Conservation (phyloP, 2,797 vertebrate species). For the Microcaecilia unicolor region DNA sequence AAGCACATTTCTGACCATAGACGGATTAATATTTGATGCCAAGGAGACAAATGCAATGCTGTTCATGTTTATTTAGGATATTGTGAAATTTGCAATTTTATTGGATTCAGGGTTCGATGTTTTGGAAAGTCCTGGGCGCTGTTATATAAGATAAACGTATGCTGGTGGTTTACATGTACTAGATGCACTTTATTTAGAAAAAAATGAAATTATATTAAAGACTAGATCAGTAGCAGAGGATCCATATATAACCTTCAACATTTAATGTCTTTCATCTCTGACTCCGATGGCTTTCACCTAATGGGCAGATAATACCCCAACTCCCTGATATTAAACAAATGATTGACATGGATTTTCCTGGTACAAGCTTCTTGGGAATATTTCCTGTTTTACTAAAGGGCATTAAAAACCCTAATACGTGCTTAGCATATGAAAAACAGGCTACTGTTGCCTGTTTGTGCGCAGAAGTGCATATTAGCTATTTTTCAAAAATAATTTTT, state of each 20-base stretch:
- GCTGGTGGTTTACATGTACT: slow-evolving; percentile 39
- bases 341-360: background rate
- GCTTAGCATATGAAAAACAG: too few relatives aligned
- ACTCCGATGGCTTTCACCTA: slow-evolving; percentile 46
- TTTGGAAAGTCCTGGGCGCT: slow-evolving; percentile 62
- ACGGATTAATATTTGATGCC: slow-evolving; percentile 96
- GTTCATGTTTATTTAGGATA: slow-evolving; percentile 95
- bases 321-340: too few relatives aligned
- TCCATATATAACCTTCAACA: slow-evolving; percentile 49
- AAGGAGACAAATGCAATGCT: slow-evolving; percentile 72
- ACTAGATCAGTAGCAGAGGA: slow-evolving; percentile 44
- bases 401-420: too few relatives aligned
- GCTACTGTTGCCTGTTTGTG: too few relatives aligned
- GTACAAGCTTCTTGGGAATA: background rate
- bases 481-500: too few relatives aligned
- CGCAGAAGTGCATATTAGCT: too few relatives aligned
- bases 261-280: slow-evolving; percentile 48
- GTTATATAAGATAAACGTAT: slow-evolving; percentile 4
- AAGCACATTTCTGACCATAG: slow-evolving; percentile 65
- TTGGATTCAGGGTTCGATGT: slow-evolving; percentile 74
- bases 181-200: slow-evolving; percentile 16
- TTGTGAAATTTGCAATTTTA: slow-evolving; percentile 99
- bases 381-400: too few relatives aligned
- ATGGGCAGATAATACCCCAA: too few relatives aligned
- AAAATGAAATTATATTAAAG: slow-evolving; percentile 23